Conservation (phyloP, 2,888 invertebrate species). For the Macrosiphum euphorbiae region DNA sequence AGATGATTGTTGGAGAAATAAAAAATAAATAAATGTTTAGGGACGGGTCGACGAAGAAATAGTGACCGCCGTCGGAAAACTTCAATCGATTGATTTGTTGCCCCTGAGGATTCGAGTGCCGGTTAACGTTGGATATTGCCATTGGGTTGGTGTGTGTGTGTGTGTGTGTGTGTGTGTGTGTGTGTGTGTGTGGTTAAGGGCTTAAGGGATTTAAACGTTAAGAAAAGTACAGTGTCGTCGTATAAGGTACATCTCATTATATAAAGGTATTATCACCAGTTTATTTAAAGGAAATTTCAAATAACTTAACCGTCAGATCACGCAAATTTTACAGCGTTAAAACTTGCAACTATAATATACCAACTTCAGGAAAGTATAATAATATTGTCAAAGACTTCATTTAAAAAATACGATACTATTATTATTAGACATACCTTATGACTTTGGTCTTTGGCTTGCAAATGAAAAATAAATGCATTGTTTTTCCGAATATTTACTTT, state of each 20-base stretch:
- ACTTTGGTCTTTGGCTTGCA: no score
- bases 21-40: neutral
- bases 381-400: neutral
- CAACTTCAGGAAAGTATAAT: neutral
- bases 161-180: neutral
- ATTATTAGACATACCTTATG: neutral
- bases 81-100: constrained; percentile 13
- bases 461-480: neutral
- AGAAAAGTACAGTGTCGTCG: neutral
- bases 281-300: neutral
- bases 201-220: constrained; percentile 14
- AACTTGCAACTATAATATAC: neutral
- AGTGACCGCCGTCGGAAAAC: neutral
- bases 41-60: neutral
- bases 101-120: neutral
- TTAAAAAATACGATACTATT: neutral
- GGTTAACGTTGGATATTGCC: neutral
- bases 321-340: neutral
- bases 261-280: neutral
- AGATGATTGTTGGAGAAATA: neutral
- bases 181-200: neutral
- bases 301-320: neutral
- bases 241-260: neutral
- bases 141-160: neutral
- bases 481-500: neutral